phyloP scores from a whole-genome alignment of 37 sponge, comb jelly and placozoan species.

The Chondrosia reniformis region DNA sequence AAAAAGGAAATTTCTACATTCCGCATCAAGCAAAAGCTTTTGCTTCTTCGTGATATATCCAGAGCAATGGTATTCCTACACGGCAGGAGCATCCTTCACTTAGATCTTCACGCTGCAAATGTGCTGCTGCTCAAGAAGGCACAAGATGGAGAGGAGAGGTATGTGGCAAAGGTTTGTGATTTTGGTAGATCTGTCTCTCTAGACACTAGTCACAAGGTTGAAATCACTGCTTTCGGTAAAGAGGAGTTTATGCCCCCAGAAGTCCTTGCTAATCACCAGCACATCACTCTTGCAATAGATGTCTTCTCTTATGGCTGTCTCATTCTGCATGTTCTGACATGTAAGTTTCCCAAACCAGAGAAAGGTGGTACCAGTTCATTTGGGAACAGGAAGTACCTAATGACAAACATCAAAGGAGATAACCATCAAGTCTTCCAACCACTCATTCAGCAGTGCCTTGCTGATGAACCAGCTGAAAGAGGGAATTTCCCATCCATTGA shows the following conservation, averaged over 20 bases:
- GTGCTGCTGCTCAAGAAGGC: background rate
- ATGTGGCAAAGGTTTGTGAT: slow-evolving; percentile 15
- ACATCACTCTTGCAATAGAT: background rate
- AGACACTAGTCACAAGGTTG: background rate
- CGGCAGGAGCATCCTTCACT: background rate
- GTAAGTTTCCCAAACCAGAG: background rate
- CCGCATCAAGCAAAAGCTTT: background rate
- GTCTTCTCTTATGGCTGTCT: slow-evolving; percentile 11
- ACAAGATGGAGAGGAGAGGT: too few relatives aligned
- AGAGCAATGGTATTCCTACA: background rate
- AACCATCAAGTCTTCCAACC: background rate
- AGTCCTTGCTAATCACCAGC: background rate
- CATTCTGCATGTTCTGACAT: background rate
- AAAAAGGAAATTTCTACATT: too few relatives aligned
- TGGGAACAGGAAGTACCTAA: background rate
- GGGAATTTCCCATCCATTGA: too few relatives aligned
- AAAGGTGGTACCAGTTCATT: background rate
- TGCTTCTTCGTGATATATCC: background rate
- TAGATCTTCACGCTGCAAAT: background rate
- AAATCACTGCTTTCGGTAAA: background rate
- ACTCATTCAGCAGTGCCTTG: background rate
- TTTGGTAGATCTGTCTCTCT: background rate
- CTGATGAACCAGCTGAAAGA: background rate
- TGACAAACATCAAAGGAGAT: background rate
- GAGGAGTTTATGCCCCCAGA: slow-evolving; percentile 4